Conservation (phyloP, 2,797 vertebrate genomes). For the Protonibea diacanthus region DNA sequence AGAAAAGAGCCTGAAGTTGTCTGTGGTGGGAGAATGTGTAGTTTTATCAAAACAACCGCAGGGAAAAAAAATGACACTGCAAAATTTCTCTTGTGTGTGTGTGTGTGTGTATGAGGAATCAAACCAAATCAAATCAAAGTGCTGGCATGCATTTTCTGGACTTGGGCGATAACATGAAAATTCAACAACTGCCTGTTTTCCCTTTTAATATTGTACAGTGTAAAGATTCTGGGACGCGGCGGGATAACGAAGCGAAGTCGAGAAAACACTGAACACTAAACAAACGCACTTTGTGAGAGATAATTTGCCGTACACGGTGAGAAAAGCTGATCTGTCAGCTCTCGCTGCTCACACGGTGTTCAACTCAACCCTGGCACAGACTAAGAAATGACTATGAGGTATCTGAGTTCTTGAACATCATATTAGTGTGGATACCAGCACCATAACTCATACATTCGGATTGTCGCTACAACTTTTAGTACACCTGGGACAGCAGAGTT, state of each 20-base stretch:
- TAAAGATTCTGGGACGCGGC: conserved; percentile 22
- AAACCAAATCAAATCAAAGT: conserved; percentile 10
- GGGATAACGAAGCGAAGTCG: conserved; percentile 26
- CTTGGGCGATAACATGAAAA: conserved; percentile 44
- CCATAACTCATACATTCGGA: conserved; percentile 18
- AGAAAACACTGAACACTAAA: conserved; percentile 37
- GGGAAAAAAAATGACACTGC: conserved; percentile 2
- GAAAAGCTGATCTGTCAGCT: conserved; percentile 27
- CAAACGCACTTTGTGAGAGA: conserved; percentile 23
- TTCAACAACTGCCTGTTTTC: conserved; percentile 34
- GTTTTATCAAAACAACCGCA: conserved; percentile 30
- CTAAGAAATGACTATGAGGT: background rate
- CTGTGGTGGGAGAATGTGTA: conserved; percentile 10
- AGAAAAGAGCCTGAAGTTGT: conserved; percentile 22
- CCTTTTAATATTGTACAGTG: conserved; percentile 21
- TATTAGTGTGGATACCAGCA: background rate
- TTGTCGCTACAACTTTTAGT: background rate
- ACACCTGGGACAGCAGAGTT: background rate
- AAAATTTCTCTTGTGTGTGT: conserved; percentile 6
- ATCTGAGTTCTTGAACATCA: background rate
- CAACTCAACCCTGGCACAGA: background rate
- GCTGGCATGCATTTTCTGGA: conserved; percentile 34
- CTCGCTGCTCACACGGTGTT: conserved; percentile 4
- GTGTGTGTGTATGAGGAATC: conserved; percentile 2
- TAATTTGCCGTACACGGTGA: conserved; percentile 8